A percentile compares a stretch with the other conserved stretches of the same genome.
phyloP scores from a whole-genome alignment of 2,888 invertebrate species.

The Diaphora mendica region DNA sequence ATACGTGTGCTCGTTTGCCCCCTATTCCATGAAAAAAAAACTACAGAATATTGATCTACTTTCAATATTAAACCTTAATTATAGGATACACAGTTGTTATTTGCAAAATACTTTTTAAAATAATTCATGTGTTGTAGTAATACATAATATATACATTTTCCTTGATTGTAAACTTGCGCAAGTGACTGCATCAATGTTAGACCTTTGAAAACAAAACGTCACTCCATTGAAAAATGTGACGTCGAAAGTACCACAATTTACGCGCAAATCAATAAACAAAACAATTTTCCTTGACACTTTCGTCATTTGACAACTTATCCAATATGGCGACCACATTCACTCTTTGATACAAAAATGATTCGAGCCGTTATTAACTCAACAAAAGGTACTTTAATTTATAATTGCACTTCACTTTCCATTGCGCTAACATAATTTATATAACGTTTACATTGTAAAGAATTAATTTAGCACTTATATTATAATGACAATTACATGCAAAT shows the following conservation, averaged over 20 bases:
- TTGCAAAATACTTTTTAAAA: not conserved
- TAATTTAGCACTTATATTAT: conserved; percentile 47
- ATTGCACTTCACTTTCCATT: conserved; percentile 57
- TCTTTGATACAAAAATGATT: conserved; percentile 45
- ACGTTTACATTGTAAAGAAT: conserved; percentile 48
- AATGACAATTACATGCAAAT: conserved; percentile 42
- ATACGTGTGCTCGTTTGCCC: too few relatives aligned
- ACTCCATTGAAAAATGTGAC: conserved; percentile 2
- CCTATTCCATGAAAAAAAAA: too few relatives aligned
- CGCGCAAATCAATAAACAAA: conserved; percentile 14
- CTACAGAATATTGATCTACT: not conserved
- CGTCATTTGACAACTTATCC: conserved; percentile 9
- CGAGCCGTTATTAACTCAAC: conserved; percentile 38
- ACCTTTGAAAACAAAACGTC: conserved; percentile 10
- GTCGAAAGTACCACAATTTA: conserved; percentile 17
- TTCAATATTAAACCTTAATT: not conserved
- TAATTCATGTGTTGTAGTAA: too few relatives aligned
- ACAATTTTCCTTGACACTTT: conserved; percentile 24
- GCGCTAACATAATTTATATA: conserved; percentile 48
- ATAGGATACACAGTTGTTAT: not conserved
- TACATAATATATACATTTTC: not conserved
- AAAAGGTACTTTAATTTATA: conserved; percentile 52
- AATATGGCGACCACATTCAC: conserved; percentile 47
- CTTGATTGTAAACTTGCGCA: not conserved
- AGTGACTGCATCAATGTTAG: not conserved